Percentiles rank a stretch among this genome's conserved stretches.
phyloP scores from a whole-genome alignment of 1,140 invertebrate genomes.

The Lanistes nyassanus region DNA sequence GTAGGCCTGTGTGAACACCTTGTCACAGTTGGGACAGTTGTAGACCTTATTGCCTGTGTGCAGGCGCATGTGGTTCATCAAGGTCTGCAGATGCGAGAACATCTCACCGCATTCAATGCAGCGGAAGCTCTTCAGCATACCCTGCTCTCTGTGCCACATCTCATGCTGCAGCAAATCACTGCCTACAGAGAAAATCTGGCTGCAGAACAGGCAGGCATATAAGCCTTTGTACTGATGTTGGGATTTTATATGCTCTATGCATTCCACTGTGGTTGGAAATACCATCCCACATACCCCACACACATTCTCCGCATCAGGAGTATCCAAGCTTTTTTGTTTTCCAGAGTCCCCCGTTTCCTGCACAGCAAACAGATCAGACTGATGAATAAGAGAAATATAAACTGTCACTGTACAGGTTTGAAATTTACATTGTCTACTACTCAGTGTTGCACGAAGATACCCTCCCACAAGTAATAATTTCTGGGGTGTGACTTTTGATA shows the following conservation, averaged over 20 bases:
- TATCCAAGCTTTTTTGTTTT: no score
- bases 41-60: slow-evolving; percentile 13
- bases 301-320: background rate
- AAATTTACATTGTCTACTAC: no score
- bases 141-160: background rate
- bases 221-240: background rate
- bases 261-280: background rate
- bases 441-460: no score
- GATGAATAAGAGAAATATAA: no score
- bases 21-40: slow-evolving; percentile 9
- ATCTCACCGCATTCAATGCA: background rate
- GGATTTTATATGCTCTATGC: background rate
- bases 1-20: slow-evolving; percentile 10
- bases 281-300: slow-evolving; percentile 6
- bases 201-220: slow-evolving; percentile 17
- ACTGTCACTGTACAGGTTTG: no score
- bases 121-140: background rate
- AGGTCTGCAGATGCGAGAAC: background rate
- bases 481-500: no score
- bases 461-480: no score
- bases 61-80: background rate
- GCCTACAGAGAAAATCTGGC: slow-evolving; percentile 9
- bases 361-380: no score
- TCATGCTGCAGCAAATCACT: background rate
- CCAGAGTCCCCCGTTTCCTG: no score